phyloP scores from a whole-genome alignment of 1,140 invertebrate genomes.

The Neoseiulus cucumeris region DNA sequence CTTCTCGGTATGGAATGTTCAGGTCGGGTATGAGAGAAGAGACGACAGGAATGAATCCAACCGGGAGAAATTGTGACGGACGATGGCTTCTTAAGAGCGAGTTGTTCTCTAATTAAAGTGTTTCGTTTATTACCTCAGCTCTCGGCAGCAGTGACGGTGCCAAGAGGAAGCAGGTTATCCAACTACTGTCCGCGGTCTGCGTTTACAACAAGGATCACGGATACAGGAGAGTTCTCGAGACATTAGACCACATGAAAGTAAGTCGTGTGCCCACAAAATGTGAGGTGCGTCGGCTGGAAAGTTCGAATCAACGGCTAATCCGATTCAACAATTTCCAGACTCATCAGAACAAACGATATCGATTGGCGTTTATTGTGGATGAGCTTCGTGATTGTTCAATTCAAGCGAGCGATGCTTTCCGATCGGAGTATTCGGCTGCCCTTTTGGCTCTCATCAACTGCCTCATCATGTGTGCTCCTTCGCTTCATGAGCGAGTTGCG shows the following conservation, averaged over 20 bases:
- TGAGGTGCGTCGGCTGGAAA: too few relatives aligned
- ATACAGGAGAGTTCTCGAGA: constrained; percentile 29
- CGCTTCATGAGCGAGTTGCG: constrained; percentile 26
- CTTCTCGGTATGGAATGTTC: too few relatives aligned
- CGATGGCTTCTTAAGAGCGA: too few relatives aligned
- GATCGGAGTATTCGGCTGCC: constrained; percentile 26
- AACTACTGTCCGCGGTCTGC: constrained; percentile 33
- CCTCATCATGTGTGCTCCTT: constrained; percentile 30
- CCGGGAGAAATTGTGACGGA: too few relatives aligned
- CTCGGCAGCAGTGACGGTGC: constrained; percentile 30
- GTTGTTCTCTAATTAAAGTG: too few relatives aligned
- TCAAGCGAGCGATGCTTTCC: constrained; percentile 7
- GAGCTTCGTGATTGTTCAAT: constrained; percentile 4
- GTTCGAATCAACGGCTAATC: too few relatives aligned
- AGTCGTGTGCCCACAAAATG: too few relatives aligned
- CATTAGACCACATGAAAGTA: constrained; percentile 30
- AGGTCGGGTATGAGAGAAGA: too few relatives aligned
- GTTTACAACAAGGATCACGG: constrained; percentile 31
- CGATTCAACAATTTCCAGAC: neutral
- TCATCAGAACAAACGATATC: neutral
- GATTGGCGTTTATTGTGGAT: neutral
- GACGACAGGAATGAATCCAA: too few relatives aligned
- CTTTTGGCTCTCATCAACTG: constrained; percentile 35
- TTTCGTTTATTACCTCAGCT: constrained; percentile 25
- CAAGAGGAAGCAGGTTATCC: constrained; percentile 36